A percentile compares a stretch with the other conserved stretches of the same genome.
Conservation (phyloP, 2,888 invertebrate species). For the Drosophila mercatorum region DNA sequence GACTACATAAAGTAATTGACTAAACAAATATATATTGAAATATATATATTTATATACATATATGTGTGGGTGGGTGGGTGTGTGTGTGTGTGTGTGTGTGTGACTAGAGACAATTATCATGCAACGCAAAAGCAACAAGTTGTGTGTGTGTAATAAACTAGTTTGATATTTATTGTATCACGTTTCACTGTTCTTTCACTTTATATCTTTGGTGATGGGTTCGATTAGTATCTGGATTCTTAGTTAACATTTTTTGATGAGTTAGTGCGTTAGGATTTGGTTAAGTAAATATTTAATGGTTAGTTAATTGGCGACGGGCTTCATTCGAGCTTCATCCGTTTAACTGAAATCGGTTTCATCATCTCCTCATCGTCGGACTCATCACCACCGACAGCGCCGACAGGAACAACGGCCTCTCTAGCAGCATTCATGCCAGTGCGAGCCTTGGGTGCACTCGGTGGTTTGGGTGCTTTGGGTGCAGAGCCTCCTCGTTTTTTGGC, state of each 20-base stretch:
- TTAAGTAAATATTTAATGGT: background rate
- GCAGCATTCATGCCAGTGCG: too few relatives aligned
- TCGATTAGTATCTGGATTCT: background rate
- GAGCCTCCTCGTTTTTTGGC: too few relatives aligned
- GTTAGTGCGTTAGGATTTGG: background rate
- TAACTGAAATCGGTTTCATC: background rate
- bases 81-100: background rate
- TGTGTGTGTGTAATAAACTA: background rate
- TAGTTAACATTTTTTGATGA: background rate
- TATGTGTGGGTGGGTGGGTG: too few relatives aligned
- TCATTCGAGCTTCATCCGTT: background rate
- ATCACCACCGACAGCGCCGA: too few relatives aligned
- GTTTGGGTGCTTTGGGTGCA: too few relatives aligned
- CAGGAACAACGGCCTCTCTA: too few relatives aligned
- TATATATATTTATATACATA: background rate
- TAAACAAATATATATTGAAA: background rate
- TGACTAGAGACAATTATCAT: background rate
- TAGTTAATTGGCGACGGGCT: background rate
- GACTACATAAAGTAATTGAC: too few relatives aligned
- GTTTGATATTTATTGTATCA: background rate
- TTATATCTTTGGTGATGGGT: background rate
- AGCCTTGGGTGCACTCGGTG: too few relatives aligned
- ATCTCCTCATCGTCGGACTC: background rate
- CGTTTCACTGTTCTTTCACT: background rate
- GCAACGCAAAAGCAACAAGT: constrained; percentile 15